These are phyloP conservation scores for Pluvianellus socialis DNA, from an alignment of 2,113 vertebrate genomes.

Conservation along the genomic window DNA sequence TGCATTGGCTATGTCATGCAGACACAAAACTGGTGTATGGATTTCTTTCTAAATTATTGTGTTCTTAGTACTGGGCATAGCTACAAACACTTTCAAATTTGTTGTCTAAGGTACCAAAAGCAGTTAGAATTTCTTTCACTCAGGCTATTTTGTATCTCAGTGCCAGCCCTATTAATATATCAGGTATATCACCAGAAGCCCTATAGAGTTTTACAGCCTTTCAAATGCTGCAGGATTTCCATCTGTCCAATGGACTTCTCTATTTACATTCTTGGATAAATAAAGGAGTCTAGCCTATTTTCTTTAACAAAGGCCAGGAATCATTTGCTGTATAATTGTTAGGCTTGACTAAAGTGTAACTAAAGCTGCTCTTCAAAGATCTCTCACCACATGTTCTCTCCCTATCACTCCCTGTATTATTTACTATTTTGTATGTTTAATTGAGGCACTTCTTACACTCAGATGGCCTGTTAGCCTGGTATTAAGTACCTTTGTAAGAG, in stretches of 20 bases:
- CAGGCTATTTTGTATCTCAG: conserved; percentile 16
- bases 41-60: not conserved
- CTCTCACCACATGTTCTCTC: conserved; percentile 63
- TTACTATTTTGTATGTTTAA: conserved; percentile 57
- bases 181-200: conserved; percentile 65
- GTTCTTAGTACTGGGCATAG: not conserved
- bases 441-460: conserved; percentile 56
- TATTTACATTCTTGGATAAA: conserved; percentile 72
- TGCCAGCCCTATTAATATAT: conserved; percentile 52
- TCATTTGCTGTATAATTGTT: conserved; percentile 68
- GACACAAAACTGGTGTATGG: not conserved
- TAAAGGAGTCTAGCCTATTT: conserved; percentile 60
- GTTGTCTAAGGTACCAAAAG: conserved; percentile 2
- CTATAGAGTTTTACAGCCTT: conserved; percentile 57
- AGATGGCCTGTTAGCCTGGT: conserved; percentile 53
- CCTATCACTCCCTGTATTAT: conserved; percentile 49
- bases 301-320: conserved; percentile 69
- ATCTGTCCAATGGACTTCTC: conserved; percentile 74
- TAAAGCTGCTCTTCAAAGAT: conserved; percentile 60
- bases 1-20: not conserved
- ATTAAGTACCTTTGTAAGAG: not conserved
- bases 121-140: conserved; percentile 67
- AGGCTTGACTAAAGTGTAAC: conserved; percentile 65
- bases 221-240: conserved; percentile 69
- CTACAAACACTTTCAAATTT: conserved; percentile 39